phyloP scores from a whole-genome alignment of 2,113 vertebrate genomes.

The Chinchilla lanigera region DNA sequence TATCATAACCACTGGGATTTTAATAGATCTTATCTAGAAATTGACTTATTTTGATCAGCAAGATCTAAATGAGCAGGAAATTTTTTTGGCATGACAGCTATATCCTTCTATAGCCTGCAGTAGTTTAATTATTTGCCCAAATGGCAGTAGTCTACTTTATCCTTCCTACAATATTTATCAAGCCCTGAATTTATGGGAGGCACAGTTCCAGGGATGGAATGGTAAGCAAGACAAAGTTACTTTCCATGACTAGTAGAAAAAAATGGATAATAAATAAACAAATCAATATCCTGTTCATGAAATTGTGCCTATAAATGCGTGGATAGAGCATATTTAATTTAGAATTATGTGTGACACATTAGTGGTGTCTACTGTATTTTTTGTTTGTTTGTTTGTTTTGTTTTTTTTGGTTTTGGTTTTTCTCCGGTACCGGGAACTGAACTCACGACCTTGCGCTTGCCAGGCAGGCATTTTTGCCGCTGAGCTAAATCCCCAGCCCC shows the following conservation, averaged over 20 bases:
- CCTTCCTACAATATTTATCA: conserved; percentile 41
- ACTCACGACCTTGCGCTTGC: too few species aligned
- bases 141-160: conserved; percentile 29
- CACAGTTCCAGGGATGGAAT: not conserved
- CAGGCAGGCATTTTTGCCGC: too few species aligned
- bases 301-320: conserved; percentile 28
- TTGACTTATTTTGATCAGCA: conserved; percentile 49
- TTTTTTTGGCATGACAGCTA: conserved; percentile 14
- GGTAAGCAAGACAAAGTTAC: conserved; percentile 5
- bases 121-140: conserved; percentile 49
- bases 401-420: too few species aligned
- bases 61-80: not conserved
- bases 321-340: not conserved
- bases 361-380: not conserved
- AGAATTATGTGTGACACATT: conserved; percentile 13
- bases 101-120: not conserved
- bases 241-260: not conserved
- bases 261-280: conserved; percentile 37
- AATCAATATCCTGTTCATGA: conserved; percentile 38
- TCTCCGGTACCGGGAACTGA: too few species aligned
- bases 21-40: conserved; percentile 62
- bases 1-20: conserved; percentile 17
- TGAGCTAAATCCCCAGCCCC: too few species aligned
- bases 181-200: conserved; percentile 14
- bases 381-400: too few species aligned